Conservation (phyloP, 2,888 invertebrate genomes). For the Cryptocephalus moraei region DNA sequence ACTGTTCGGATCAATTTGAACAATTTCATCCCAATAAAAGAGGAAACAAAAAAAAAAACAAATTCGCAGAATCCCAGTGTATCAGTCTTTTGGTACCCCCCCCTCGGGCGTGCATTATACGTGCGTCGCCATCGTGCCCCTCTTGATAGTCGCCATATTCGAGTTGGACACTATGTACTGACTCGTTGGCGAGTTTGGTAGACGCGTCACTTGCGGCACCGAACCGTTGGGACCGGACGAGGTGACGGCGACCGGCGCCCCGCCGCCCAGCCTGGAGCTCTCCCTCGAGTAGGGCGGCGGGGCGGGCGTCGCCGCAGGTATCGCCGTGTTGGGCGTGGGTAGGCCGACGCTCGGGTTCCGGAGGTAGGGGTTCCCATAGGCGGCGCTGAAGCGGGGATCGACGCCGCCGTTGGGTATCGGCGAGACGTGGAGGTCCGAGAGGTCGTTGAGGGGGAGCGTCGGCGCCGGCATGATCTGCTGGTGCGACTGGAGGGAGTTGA, state of each 20-base stretch:
- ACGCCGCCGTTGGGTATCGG: slow-evolving; percentile 41
- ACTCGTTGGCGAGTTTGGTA: slow-evolving; percentile 41
- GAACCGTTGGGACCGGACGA: slow-evolving; percentile 40
- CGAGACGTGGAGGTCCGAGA: slow-evolving; percentile 32
- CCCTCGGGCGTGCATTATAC: slow-evolving; percentile 40
- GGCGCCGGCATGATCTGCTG: slow-evolving; percentile 28
- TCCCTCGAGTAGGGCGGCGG: slow-evolving; percentile 59
- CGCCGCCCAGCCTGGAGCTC: slow-evolving; percentile 32
- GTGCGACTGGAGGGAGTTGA: slow-evolving; percentile 35
- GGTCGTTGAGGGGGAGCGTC: slow-evolving; percentile 31
- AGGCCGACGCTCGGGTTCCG: slow-evolving; percentile 48
- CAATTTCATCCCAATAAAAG: slow-evolving; percentile 15
- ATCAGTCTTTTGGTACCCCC: too few relatives aligned
- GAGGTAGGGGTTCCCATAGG: slow-evolving; percentile 77
- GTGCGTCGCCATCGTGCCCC: slow-evolving; percentile 56
- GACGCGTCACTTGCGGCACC: slow-evolving; percentile 44
- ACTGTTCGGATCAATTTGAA: slow-evolving; percentile 22
- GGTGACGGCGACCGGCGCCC: slow-evolving; percentile 38
- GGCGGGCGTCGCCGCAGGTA: slow-evolving; percentile 70
- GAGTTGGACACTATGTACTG: slow-evolving; percentile 48
- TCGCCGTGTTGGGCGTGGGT: slow-evolving; percentile 54
- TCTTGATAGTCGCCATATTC: slow-evolving; percentile 48
- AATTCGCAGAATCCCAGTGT: slow-evolving; percentile 2
- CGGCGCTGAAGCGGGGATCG: slow-evolving; percentile 80
- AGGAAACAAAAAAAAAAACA: neutral